phyloP scores from a whole-genome alignment of 1,140 invertebrate genomes.

The Parasteatoda tepidariorum region DNA sequence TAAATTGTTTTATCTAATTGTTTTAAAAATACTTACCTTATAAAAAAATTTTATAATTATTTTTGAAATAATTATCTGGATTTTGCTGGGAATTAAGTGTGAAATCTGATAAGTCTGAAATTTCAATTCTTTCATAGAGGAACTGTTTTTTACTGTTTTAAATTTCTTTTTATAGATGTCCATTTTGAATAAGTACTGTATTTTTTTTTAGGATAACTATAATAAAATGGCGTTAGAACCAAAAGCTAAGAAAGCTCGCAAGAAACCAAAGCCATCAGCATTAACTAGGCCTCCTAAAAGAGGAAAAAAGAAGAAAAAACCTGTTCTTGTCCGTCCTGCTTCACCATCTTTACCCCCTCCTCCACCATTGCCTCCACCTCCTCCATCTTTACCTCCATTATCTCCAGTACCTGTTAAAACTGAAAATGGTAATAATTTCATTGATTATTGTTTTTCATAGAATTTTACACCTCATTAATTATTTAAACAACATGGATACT shows the following conservation, averaged over 20 bases:
- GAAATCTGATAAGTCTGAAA: too few relatives aligned
- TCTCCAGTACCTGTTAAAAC: not conserved
- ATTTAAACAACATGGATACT: too few relatives aligned
- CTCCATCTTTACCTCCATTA: not conserved
- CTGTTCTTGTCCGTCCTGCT: slow-evolving; percentile 52
- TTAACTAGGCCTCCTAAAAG: slow-evolving; percentile 77
- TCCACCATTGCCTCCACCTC: slow-evolving; percentile 9
- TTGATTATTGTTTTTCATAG: not conserved
- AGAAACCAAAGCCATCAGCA: slow-evolving; percentile 79
- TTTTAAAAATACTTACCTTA: too few relatives aligned
- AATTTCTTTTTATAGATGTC: too few relatives aligned
- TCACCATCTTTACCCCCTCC: slow-evolving; percentile 25
- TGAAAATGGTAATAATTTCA: slow-evolving; percentile 21
- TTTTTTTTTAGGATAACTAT: slow-evolving; percentile 77
- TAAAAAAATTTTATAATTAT: too few relatives aligned
- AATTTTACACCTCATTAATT: too few relatives aligned
- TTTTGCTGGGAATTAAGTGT: too few relatives aligned
- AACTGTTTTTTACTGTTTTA: too few relatives aligned
- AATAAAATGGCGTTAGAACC: slow-evolving; percentile 74
- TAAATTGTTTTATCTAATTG: too few relatives aligned
- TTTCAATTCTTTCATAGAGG: too few relatives aligned
- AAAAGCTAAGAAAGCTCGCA: slow-evolving; percentile 83
- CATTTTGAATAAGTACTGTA: slow-evolving; percentile 2
- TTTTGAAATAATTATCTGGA: too few relatives aligned
- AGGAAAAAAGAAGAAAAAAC: slow-evolving; percentile 77